Evolutionary conservation across 2,113 vertebrate genomes (phyloP), one percentile per base, ranked within the genome.

Genomic region (human): DNA sequence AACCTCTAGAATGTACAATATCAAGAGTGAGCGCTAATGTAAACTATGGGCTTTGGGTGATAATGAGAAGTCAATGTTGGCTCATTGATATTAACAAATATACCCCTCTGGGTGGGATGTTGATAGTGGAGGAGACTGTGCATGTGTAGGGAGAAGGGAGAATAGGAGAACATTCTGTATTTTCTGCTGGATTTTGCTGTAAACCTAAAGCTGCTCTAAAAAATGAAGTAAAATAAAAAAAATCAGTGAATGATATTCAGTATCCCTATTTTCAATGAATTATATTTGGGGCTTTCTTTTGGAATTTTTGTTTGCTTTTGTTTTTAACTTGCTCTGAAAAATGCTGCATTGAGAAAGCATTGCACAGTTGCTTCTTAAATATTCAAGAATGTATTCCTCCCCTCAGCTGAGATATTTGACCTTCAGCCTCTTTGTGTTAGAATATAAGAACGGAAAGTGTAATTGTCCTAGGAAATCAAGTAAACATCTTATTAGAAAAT

Each of bases 341-440:
- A 35, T 1, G 2, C n/a, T 27, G 17, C 8, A 22, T 30, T 38
- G 48, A 68, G 88, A 83, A 52, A 40, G 55, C 35, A 35, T 30
- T 32, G 38, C n/a, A 45, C 40, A 78, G 80, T 32, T 48, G 30
- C 40, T 64, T 82, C n/a, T 64, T 78, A 45, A 52, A 43, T 43
- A 61, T 16, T 86, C 76, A 88, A 91, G 90, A 96, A 89, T 97
- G 89, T 73, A 10, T 12, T 80, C 88, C 86, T 91, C 92, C 78
- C 55, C 78, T 18, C 76, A 30, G 81, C 89, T 66, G 89, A 94
- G 55, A 59, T 86, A 75, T 89, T 93, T 97, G 96, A 83, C 82
- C 52, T 96, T 95, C 43, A 87, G 81, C 38, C 52, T 78, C 48
- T 94, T 85, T 59, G 81, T 30, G 43, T 75, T 78, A 32, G n/a